Evolutionary conservation across 1,140 invertebrate genomes (phyloP).

Genomic region (Conus ventricosus): DNA sequence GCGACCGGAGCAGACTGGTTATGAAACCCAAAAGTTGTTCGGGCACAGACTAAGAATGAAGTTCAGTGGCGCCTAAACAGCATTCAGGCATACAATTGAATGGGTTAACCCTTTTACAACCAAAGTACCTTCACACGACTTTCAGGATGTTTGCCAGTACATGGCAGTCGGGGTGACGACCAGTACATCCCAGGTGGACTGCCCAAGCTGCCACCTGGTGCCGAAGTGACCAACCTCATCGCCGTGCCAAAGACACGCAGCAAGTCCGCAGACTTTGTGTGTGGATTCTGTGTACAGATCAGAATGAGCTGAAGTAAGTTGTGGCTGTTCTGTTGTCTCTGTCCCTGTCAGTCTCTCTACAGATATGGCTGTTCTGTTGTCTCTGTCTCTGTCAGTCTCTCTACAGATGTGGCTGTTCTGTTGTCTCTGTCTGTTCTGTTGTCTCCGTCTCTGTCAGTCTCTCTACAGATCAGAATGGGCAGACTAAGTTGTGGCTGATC

Average conservation of each 20-base stretch:
- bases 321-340: not conserved
- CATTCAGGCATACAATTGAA: too few species aligned
- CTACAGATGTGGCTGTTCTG: not conserved
- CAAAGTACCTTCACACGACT: not conserved
- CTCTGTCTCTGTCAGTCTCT: conserved; percentile 16
- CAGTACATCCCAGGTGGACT: conserved; percentile 41
- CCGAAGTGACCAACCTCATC: conserved; percentile 41
- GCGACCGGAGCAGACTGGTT: too few species aligned
- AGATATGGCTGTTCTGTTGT: not conserved
- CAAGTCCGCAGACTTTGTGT: conserved; percentile 41
- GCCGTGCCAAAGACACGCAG: conserved; percentile 42
- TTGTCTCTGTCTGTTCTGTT: conserved; percentile 4
- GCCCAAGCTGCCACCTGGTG: conserved; percentile 46
- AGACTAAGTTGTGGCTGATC: not conserved
- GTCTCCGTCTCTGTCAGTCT: not conserved
- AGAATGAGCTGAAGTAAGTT: conserved; percentile 41
- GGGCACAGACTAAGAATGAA: too few species aligned
- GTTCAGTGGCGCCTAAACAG: too few species aligned
- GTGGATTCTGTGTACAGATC: conserved; percentile 38
- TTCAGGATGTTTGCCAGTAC: conserved; percentile 47
- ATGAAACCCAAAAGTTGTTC: too few species aligned
- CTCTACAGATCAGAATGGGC: not conserved
- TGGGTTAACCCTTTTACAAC: not conserved
- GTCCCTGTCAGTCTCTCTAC: not conserved
- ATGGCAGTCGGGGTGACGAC: conserved; percentile 52